These are phyloP conservation scores for Moxostoma hubbsi DNA, from an alignment of 2,797 vertebrate species.

Conservation along the genomic window DNA sequence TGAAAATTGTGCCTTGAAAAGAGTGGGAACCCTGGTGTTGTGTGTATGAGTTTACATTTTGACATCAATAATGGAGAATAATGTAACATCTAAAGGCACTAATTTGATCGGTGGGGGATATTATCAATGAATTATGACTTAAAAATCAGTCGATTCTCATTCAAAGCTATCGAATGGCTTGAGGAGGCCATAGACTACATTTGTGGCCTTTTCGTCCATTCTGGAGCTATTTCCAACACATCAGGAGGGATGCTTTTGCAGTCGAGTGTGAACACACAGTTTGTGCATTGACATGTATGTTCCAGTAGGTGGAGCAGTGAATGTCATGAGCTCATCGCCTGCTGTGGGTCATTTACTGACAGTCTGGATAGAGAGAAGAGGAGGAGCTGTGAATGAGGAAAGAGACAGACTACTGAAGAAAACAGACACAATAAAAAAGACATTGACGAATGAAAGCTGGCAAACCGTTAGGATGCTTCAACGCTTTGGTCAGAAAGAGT, in stretches of 20 bases:
- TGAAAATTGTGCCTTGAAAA: too few species aligned
- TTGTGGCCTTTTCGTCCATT: too few species aligned
- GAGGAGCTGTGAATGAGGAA: neutral
- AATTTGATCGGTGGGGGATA: neutral
- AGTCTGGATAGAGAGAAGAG: neutral
- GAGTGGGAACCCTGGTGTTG: too few species aligned
- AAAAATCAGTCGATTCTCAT: too few species aligned
- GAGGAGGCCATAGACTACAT: too few species aligned
- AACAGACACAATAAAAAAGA: slow-evolving; percentile 25
- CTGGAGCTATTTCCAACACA: too few species aligned
- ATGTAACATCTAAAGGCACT: too few species aligned
- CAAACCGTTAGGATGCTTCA: neutral
- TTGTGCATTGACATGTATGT: neutral
- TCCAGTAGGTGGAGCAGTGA: slow-evolving; percentile 17
- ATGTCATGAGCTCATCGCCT: neutral
- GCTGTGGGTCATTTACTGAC: neutral
- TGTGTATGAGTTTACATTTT: too few species aligned
- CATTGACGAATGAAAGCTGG: slow-evolving; percentile 14
- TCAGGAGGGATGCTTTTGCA: too few species aligned
- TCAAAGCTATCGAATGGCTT: too few species aligned
- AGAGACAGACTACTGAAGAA: slow-evolving; percentile 3
- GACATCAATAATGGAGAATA: too few species aligned
- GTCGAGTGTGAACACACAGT: neutral
- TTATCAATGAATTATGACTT: neutral
- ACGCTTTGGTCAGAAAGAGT: neutral